These are phyloP conservation scores for Polymixis lichenea DNA, from an alignment of 2,888 invertebrate species.

Conservation along the genomic window DNA sequence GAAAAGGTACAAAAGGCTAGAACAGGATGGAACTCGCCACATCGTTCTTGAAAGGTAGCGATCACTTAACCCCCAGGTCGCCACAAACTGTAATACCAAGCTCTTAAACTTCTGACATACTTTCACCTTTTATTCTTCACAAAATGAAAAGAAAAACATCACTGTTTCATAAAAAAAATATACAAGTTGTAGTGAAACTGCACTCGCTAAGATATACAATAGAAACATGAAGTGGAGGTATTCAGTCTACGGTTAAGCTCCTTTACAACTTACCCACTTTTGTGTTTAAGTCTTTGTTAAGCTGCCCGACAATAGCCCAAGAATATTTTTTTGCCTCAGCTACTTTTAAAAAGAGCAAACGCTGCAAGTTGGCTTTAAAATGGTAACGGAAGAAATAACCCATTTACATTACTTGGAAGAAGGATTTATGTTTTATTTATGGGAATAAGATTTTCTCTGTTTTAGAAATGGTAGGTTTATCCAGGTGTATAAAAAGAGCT, in stretches of 20 bases:
- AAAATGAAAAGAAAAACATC: conserved; percentile 13
- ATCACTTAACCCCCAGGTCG: background rate
- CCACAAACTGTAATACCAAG: background rate
- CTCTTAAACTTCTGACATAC: conserved; percentile 20
- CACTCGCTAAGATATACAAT: conserved; percentile 60
- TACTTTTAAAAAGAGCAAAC: conserved; percentile 49
- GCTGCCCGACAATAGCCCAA: conserved; percentile 54
- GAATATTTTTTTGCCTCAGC: conserved; percentile 61
- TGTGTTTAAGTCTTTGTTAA: conserved; percentile 70
- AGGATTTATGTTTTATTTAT: conserved; percentile 33
- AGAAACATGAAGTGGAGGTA: conserved; percentile 57
- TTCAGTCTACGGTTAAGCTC: conserved; percentile 61
- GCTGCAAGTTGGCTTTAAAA: conserved; percentile 50
- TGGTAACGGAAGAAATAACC: conserved; percentile 29
- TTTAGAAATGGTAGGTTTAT: background rate
- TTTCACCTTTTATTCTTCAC: conserved; percentile 11
- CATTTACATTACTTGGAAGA: conserved; percentile 34
- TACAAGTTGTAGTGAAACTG: conserved; percentile 30
- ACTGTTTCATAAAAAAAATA: conserved; percentile 9
- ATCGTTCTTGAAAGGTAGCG: background rate
- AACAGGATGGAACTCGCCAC: background rate
- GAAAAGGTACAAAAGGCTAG: background rate
- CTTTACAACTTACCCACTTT: conserved; percentile 67
- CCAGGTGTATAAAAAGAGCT: background rate
- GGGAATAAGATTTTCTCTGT: conserved; percentile 15